phyloP scores from a whole-genome alignment of 1,140 invertebrate genomes.

The Radopholus similis region DNA sequence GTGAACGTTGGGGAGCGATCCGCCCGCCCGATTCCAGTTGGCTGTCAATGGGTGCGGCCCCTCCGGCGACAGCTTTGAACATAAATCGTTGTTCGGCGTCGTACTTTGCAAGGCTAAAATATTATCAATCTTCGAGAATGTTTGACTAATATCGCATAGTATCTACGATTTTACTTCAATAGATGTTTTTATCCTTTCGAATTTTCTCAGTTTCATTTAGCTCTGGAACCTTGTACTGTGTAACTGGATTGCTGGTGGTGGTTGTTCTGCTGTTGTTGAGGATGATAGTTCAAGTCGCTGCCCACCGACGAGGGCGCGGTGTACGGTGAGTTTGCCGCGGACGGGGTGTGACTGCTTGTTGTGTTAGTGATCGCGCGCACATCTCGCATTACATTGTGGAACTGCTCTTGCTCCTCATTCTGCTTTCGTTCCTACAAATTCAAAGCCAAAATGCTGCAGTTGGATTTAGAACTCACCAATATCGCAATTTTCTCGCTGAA shows the following conservation, averaged over 20 bases:
- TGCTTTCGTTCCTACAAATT: constrained; percentile 48
- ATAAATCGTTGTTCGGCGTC: no score
- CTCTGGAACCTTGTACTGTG: no score
- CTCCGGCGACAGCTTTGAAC: constrained; percentile 18
- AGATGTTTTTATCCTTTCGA: no score
- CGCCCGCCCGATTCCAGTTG: constrained; percentile 30
- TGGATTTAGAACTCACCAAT: constrained; percentile 12
- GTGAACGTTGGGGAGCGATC: constrained; percentile 51
- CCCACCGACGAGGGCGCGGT: constrained; percentile 25
- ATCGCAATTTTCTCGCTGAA: constrained; percentile 59
- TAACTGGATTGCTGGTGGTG: neutral
- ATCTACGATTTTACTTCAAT: no score
- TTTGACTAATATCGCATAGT: neutral
- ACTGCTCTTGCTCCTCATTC: constrained; percentile 51
- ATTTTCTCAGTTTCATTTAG: no score
- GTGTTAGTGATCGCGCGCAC: constrained; percentile 44
- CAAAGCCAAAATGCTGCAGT: neutral
- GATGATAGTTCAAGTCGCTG: constrained; percentile 8
- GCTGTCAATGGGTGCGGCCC: constrained; percentile 27
- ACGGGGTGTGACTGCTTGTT: constrained; percentile 22
- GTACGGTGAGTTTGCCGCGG: constrained; percentile 21
- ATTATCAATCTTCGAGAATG: neutral
- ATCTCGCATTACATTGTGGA: constrained; percentile 54
- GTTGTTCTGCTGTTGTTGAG: neutral
- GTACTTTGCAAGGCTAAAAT: no score